A percentile compares a stretch with the other conserved stretches of the same genome.
These are phyloP conservation scores for Darevskia mixta DNA, from an alignment of 2,797 vertebrate genomes.

Conservation along the genomic window DNA sequence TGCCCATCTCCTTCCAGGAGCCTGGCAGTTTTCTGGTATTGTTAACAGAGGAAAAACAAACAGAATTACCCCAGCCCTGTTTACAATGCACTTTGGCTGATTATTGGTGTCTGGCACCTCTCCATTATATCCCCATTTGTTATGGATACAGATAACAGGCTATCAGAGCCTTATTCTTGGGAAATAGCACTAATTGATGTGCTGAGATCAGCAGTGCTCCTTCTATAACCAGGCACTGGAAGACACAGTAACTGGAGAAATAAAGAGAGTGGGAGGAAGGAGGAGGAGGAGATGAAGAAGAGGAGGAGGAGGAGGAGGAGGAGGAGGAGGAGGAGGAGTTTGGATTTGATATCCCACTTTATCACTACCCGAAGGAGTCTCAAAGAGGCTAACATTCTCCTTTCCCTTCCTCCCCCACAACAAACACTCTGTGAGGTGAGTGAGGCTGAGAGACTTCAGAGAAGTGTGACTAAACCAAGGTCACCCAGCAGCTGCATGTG, in stretches of 20 bases:
- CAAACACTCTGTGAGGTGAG: no score
- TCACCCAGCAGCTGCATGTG: no score
- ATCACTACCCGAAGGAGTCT: no score
- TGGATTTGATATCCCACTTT: no score
- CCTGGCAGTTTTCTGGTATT: slow-evolving; percentile 33
- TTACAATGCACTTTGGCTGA: slow-evolving; percentile 44
- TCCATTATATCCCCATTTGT: slow-evolving; percentile 61
- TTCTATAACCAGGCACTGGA: slow-evolving; percentile 49
- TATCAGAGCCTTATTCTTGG: slow-evolving; percentile 49
- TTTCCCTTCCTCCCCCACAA: no score
- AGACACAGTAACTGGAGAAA: slow-evolving; percentile 33
- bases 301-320: no score
- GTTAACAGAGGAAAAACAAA: slow-evolving; percentile 28
- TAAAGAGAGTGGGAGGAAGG: background rate
- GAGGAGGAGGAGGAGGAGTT: no score
- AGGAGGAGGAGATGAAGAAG: no score
- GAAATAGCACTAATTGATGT: slow-evolving; percentile 64
- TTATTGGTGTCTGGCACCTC: slow-evolving; percentile 55
- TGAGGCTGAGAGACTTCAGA: no score
- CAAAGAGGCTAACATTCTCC: no score
- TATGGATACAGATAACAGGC: slow-evolving; percentile 59
- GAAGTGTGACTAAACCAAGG: no score
- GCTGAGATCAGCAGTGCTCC: slow-evolving; percentile 49
- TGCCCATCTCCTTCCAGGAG: background rate
- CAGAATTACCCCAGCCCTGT: slow-evolving; percentile 36